Evolutionary conservation across 2,888 invertebrate genomes (phyloP).

Genomic region (Scrobipalpa atriplicella): DNA sequence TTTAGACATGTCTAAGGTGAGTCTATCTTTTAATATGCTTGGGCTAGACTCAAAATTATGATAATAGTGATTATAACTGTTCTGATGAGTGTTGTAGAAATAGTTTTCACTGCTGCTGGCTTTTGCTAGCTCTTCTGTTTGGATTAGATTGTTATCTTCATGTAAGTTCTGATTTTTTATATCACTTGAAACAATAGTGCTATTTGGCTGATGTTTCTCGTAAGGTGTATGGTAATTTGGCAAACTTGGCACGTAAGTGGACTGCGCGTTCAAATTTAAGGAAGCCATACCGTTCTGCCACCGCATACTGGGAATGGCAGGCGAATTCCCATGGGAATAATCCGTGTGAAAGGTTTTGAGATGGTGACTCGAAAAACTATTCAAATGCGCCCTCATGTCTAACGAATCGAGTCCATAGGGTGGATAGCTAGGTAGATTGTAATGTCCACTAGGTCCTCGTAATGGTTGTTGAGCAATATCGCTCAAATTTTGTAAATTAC

Average conservation of each 20-base stretch:
- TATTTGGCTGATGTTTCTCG: slow-evolving; percentile 37
- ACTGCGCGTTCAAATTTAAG: slow-evolving; percentile 58
- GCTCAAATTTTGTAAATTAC: slow-evolving; percentile 59
- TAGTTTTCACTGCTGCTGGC: slow-evolving; percentile 40
- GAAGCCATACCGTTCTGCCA: slow-evolving; percentile 59
- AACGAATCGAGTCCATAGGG: slow-evolving; percentile 51
- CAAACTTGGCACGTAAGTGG: slow-evolving; percentile 41
- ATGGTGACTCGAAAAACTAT: slow-evolving; percentile 52
- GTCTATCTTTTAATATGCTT: slow-evolving; percentile 35
- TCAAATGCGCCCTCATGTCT: slow-evolving; percentile 52
- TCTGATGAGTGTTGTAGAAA: slow-evolving; percentile 28
- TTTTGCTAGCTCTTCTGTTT: slow-evolving; percentile 58
- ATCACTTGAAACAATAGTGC: neutral
- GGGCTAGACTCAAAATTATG: slow-evolving; percentile 26
- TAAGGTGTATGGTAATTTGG: slow-evolving; percentile 39
- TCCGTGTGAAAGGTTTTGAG: slow-evolving; percentile 46
- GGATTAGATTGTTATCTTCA: slow-evolving; percentile 32
- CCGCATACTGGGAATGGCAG: slow-evolving; percentile 42
- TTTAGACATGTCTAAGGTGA: slow-evolving; percentile 47
- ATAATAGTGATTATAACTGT: slow-evolving; percentile 38
- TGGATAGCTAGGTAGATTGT: slow-evolving; percentile 54
- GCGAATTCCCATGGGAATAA: slow-evolving; percentile 47
- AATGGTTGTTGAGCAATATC: slow-evolving; percentile 56
- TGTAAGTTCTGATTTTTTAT: slow-evolving; percentile 32
- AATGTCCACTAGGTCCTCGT: slow-evolving; percentile 48